These are phyloP conservation scores for Ernsta delagoae DNA, from an alignment of 2,888 invertebrate genomes.

Conservation along the genomic window DNA sequence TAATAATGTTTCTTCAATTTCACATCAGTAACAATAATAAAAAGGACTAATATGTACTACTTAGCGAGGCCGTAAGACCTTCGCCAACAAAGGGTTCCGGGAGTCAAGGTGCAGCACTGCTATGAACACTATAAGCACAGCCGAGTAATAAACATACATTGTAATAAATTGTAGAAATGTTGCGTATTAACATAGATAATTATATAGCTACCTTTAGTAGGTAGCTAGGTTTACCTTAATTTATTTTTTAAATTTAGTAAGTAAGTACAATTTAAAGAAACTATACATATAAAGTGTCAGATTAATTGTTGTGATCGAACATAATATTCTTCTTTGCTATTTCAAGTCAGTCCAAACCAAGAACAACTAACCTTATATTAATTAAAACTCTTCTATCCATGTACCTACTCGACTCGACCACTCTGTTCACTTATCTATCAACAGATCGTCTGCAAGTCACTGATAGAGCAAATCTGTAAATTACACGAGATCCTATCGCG, in stretches of 20 bases:
- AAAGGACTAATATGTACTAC: too few species aligned
- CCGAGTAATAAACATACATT: constrained; percentile 20
- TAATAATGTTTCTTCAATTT: too few species aligned
- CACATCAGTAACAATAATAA: constrained; percentile 7
- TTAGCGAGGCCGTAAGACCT: constrained; percentile 28
- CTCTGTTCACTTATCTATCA: not conserved
- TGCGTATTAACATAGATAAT: not conserved
- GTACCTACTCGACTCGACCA: not conserved
- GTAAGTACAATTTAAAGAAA: too few species aligned
- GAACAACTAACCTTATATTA: not conserved
- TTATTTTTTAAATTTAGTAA: too few species aligned
- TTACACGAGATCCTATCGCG: constrained; percentile 21
- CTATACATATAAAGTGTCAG: too few species aligned
- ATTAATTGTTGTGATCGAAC: too few species aligned
- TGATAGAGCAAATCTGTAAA: constrained; percentile 22
- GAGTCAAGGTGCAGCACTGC: constrained; percentile 24
- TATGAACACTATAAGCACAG: constrained; percentile 3
- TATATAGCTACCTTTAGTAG: too few species aligned
- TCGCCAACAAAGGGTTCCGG: constrained; percentile 35
- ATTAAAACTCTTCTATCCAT: not conserved
- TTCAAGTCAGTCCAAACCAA: not conserved
- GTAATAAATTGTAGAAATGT: constrained; percentile 13
- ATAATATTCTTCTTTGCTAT: not conserved
- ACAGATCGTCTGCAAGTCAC: constrained; percentile 10
- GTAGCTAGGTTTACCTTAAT: too few species aligned